Conservation (phyloP, 1,140 invertebrate genomes). For the Epicauta chinensis region DNA sequence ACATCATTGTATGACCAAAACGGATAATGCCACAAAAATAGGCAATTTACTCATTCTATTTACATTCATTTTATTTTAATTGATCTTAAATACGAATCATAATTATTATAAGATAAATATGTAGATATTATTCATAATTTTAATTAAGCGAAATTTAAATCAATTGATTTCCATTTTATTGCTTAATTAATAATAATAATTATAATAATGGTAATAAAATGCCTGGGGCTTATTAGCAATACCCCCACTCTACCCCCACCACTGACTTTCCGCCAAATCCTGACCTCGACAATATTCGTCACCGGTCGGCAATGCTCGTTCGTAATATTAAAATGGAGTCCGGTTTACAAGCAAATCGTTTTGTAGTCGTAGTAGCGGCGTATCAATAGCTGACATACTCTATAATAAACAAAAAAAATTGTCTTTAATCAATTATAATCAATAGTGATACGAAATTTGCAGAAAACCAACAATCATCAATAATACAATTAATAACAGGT, state of each 20-base stretch:
- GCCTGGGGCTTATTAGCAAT: no score
- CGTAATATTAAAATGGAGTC: conserved; percentile 32
- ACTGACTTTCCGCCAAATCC: conserved; percentile 1
- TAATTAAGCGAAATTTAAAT: no score
- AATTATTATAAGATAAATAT: no score
- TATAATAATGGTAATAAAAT: no score
- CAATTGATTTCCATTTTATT: no score
- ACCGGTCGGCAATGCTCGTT: conserved; percentile 7
- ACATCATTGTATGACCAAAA: no score
- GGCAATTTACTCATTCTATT: no score
- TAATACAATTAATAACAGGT: conserved; percentile 7
- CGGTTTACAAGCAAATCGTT: conserved; percentile 27
- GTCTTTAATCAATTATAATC: background rate
- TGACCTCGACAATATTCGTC: conserved; percentile 1
- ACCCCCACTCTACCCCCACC: background rate
- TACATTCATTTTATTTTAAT: no score
- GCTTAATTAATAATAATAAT: no score
- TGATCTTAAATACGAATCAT: no score
- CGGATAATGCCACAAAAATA: no score
- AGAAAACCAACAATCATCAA: background rate
- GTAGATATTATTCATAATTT: no score
- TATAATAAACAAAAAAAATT: conserved; percentile 1
- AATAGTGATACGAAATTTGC: background rate
- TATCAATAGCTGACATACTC: conserved; percentile 3
- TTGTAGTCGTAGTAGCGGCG: conserved; percentile 23